Evolutionary conservation across 30 jellyfish, hydroid and myxozoan genomes (phyloP).

Genomic region (Aurelia sp.): DNA sequence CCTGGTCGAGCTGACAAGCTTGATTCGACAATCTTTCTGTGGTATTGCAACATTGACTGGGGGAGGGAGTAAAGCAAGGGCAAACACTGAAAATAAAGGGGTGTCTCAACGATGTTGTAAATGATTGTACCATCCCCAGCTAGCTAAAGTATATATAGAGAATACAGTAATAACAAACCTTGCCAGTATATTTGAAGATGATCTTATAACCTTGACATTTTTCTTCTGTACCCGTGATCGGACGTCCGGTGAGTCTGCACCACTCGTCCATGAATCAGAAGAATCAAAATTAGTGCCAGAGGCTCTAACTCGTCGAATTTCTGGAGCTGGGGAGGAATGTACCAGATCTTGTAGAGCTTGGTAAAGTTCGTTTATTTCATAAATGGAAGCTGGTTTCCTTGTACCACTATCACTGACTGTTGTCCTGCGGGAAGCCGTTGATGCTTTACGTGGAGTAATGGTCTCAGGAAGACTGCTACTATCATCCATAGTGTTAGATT

Average conservation of each 20-base stretch:
- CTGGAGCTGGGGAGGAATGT: slow-evolving; percentile 55
- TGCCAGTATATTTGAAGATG: slow-evolving; percentile 32
- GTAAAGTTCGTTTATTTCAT: slow-evolving; percentile 87
- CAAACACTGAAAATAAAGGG: too few relatives aligned
- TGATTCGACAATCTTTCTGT: too few relatives aligned
- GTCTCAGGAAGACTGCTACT: neutral
- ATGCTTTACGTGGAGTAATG: slow-evolving; percentile 14
- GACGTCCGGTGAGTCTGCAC: slow-evolving; percentile 68
- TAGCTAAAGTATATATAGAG: too few relatives aligned
- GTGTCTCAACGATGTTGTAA: too few relatives aligned
- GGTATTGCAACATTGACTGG: too few relatives aligned
- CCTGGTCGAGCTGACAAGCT: too few relatives aligned
- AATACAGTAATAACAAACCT: slow-evolving; percentile 1
- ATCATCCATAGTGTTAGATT: too few relatives aligned
- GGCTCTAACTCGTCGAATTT: slow-evolving; percentile 28
- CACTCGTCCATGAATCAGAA: slow-evolving; percentile 69
- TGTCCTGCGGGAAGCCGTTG: slow-evolving; percentile 21
- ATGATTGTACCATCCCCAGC: too few relatives aligned
- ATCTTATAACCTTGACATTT: slow-evolving; percentile 21
- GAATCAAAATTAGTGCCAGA: slow-evolving; percentile 46
- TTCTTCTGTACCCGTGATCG: neutral
- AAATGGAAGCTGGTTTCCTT: slow-evolving; percentile 79
- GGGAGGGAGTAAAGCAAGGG: too few relatives aligned
- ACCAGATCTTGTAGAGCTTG: slow-evolving; percentile 92
- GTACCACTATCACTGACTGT: slow-evolving; percentile 46